phyloP scores from a whole-genome alignment of 1,140 invertebrate species.

The Lordiphosa stackelbergi region DNA sequence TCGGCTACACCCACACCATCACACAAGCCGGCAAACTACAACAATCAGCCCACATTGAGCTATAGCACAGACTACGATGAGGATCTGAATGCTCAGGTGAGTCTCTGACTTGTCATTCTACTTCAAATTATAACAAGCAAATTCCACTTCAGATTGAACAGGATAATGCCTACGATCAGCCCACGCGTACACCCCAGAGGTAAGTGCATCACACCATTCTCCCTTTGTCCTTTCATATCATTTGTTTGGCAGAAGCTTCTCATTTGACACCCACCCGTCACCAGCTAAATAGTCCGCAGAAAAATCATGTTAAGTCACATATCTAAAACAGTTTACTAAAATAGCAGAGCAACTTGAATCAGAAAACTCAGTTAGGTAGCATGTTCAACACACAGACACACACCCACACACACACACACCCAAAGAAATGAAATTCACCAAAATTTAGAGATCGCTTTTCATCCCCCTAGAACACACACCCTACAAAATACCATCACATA shows the following conservation, averaged over 20 bases:
- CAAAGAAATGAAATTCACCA: slow-evolving; percentile 33
- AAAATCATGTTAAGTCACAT: slow-evolving; percentile 1
- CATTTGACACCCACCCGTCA: slow-evolving; percentile 13
- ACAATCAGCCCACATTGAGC: slow-evolving; percentile 53
- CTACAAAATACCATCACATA: slow-evolving; percentile 1
- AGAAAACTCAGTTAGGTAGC: slow-evolving; percentile 15
- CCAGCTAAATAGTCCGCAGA: slow-evolving; percentile 19
- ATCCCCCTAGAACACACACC: slow-evolving; percentile 6
- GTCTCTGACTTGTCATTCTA: neutral
- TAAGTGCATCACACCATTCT: slow-evolving; percentile 48
- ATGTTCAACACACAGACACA: slow-evolving; percentile 13
- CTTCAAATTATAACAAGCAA: neutral
- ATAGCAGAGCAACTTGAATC: neutral
- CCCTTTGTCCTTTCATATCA: neutral
- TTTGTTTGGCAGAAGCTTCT: slow-evolving; percentile 15
- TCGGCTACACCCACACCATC: slow-evolving; percentile 59
- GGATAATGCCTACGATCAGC: slow-evolving; percentile 69
- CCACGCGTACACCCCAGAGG: slow-evolving; percentile 76
- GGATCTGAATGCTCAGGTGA: slow-evolving; percentile 69
- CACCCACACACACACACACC: slow-evolving; percentile 15
- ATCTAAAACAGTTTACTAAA: neutral
- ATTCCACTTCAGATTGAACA: slow-evolving; percentile 58
- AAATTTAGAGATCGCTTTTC: slow-evolving; percentile 44
- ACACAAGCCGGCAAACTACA: slow-evolving; percentile 48
- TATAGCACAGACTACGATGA: slow-evolving; percentile 75